A percentile compares a stretch with the other conserved stretches of the same genome.
Conservation (phyloP, 2,888 invertebrate genomes). For the Drosophila dives region DNA sequence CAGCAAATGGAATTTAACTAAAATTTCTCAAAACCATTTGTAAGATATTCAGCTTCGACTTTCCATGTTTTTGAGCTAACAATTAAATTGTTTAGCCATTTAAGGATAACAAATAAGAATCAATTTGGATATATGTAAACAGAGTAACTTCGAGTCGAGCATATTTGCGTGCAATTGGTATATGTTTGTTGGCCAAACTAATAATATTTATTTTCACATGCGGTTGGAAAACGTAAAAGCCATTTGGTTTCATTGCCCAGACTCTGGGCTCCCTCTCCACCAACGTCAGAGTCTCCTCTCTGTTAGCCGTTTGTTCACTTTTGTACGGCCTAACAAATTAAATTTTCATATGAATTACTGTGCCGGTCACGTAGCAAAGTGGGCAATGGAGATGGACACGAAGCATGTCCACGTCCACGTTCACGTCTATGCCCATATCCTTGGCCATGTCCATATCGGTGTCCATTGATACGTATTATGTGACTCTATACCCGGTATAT, state of each 20-base stretch:
- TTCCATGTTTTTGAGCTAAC: not conserved
- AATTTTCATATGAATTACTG: constrained; percentile 78
- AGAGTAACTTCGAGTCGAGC: constrained; percentile 1
- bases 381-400: constrained; percentile 31
- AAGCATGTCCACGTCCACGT: constrained; percentile 21
- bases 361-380: constrained; percentile 73
- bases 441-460: constrained; percentile 43
- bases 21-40: not conserved
- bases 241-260: constrained; percentile 62
- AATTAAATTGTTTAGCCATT: not conserved
- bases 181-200: constrained; percentile 34
- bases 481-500: constrained; percentile 62
- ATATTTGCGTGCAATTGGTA: not conserved
- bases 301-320: constrained; percentile 13
- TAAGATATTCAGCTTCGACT: not conserved
- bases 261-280: not conserved
- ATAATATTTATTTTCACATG: constrained; percentile 79
- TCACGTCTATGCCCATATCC: constrained; percentile 43
- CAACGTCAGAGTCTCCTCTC: not conserved
- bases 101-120: not conserved
- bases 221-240: constrained; percentile 66
- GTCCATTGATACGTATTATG: constrained; percentile 79
- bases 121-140: not conserved
- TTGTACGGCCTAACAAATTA: constrained; percentile 67
- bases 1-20: not conserved